Evolutionary conservation across 2,113 vertebrate genomes (phyloP).

Genomic region (Vidua macroura): DNA sequence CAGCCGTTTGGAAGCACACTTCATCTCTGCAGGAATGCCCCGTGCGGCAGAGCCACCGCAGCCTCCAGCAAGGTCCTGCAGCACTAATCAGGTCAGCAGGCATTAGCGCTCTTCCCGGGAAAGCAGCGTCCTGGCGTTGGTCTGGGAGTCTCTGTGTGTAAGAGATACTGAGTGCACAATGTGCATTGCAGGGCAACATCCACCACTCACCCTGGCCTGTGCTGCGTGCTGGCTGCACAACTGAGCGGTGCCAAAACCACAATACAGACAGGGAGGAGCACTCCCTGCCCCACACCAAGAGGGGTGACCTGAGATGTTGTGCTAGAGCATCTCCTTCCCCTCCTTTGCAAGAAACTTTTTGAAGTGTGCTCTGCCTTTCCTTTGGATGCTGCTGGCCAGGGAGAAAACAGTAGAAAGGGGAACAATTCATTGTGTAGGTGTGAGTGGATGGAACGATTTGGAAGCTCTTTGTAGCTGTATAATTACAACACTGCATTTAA

Average conservation of each 20-base stretch:
- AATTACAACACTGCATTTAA: slow-evolving; percentile 56
- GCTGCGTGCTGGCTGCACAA: fast-evolving
- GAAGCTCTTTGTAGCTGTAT: slow-evolving; percentile 55
- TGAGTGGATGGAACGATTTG: slow-evolving; percentile 32
- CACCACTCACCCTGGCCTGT: fast-evolving
- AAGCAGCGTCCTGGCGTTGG: background rate
- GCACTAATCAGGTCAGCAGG: background rate
- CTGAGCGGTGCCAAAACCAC: fast-evolving
- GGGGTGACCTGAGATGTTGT: background rate
- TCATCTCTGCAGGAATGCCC: background rate
- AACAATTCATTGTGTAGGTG: slow-evolving; percentile 18
- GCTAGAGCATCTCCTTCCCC: background rate
- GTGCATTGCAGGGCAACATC: background rate
- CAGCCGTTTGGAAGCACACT: background rate
- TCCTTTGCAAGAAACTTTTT: background rate
- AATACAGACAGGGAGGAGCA: background rate
- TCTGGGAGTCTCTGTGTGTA: background rate
- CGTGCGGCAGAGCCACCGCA: fast-evolving
- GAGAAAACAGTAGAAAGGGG: slow-evolving; percentile 17
- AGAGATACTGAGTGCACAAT: fast-evolving
- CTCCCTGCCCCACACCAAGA: background rate
- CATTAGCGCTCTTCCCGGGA: background rate
- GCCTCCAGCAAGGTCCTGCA: background rate
- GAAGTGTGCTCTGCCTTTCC: background rate
- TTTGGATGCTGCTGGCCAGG: background rate